Base-by-base conservation (phyloP, 1,140 invertebrate species). In the Ceratina japonica region DNA sequence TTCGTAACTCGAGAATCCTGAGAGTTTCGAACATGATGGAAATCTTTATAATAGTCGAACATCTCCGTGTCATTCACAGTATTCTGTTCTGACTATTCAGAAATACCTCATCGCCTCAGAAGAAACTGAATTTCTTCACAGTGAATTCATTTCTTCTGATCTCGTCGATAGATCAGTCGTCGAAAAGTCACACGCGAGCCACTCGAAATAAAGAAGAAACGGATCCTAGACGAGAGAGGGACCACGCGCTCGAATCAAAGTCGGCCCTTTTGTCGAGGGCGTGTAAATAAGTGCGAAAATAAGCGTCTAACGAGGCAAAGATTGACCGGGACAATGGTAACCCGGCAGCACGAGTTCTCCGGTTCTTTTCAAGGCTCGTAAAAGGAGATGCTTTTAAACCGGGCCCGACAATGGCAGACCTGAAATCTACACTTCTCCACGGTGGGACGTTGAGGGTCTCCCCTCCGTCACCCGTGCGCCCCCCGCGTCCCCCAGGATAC, bases 221-320 rank as follows among this genome's bases (percentile, higher is more conserved):
- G 56, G 16, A 59, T 10, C 15, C 24, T 7, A 44, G 31, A 20
- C 37, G 37, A 24, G 59, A 24, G 59, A 31, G 27, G 69, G 8
- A 54, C 18, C 70, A 59, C 65, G 82, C 74, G 79, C 69, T 44
- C 15, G 62, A 44, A 52, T 27, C 37, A 27, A 20, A 27, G 44
- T 44, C 5, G 44, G 31, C 27, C 63, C 64, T 69, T 64, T 83
- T 77, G 77, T 82, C 75, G 79, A 77, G 76, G 83, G 75, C 80
- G 85, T 79, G 83, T 83, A 86, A 87, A 88, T 88, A 89, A 91
- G 90, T 90, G 89, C 89, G 90, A 92, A 92, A 92, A 92, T 92
- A 91, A 91, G 89, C 89, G 88, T 85, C 91, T 92, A 92, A 92
- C 91, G 91, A 92, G 91, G 89, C 89, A 90, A 92, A 92, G 89